Evolutionary conservation across 2,113 vertebrate species (phyloP).

Genomic region (Odocoileus hemionus): DNA sequence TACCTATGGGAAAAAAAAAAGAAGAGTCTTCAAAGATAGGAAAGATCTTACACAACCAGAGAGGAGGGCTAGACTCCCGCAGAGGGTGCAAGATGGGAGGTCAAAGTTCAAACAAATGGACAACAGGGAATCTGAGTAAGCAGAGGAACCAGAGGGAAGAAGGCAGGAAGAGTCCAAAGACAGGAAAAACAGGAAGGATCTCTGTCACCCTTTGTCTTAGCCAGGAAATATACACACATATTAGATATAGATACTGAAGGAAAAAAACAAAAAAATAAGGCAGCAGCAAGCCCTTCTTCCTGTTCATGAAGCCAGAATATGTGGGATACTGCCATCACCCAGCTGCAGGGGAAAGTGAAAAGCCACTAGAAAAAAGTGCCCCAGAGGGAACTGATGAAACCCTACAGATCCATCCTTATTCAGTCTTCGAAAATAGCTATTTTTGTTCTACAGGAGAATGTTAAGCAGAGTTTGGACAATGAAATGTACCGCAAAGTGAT

Average conservation of each 20-base stretch:
- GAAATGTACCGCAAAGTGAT: background rate
- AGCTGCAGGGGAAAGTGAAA: background rate
- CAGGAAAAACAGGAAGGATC: slow-evolving; percentile 26
- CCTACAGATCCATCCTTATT: background rate
- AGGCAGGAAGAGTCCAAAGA: slow-evolving; percentile 3
- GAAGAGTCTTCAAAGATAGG: background rate
- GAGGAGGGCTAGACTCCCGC: background rate
- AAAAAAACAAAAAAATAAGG: background rate
- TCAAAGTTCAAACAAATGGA: background rate
- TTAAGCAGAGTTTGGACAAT: background rate
- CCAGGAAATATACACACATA: background rate
- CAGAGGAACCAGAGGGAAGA: background rate
- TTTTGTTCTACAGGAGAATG: background rate
- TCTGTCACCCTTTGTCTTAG: slow-evolving; percentile 29
- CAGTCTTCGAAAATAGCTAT: background rate
- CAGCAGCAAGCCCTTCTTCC: background rate
- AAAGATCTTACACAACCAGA: background rate
- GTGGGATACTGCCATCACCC: background rate
- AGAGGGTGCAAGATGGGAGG: background rate
- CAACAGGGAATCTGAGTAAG: background rate
- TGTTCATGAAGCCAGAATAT: background rate
- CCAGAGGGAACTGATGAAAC: background rate
- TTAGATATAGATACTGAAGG: background rate
- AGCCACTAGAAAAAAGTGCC: background rate
- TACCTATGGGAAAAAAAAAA: background rate